Evolutionary conservation across 2,113 vertebrate species (phyloP), one percentile per base, ranked within the genome.

Genomic region (Okapia johnstoni): DNA sequence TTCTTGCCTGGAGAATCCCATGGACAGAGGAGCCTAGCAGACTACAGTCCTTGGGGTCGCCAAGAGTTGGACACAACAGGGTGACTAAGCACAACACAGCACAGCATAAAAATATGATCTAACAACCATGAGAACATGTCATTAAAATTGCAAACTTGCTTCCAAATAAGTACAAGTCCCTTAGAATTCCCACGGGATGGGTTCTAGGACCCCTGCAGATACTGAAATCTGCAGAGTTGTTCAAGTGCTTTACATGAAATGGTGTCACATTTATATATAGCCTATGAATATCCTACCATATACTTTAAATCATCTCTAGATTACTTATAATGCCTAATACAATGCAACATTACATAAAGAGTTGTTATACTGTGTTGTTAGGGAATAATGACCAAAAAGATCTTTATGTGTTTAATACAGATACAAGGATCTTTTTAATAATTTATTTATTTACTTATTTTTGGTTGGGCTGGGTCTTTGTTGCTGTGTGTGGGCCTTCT

Each of bases 21-120:
- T 40, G 19, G 19, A 40, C 5, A 10, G 66, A 40, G n/a, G 66
- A 70, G n/a, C n/a, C 66, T 36, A 12, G n/a, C 19, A 23, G 36
- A 5, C 19, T 70, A 40, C 19, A 70, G n/a, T 23, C 2, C 33
- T 40, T 70, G n/a, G 5, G 10, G n/a, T 70, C 5, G 0, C n/a
- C 66, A 12, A 70, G n/a, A 70, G n/a, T 23, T 1, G 1, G 21
- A 70, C 19, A 70, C 5, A 10, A 70, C 66, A 6, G n/a, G 40
- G n/a, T 12, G n/a, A 70, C 66, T 70, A 23, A 40, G 19, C n/a
- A 40, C 19, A 70, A n/a, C 10, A 57, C 55, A 57, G 55, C 19
- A 70, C 19, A 80, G 4, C 14, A 23, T 84, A 79, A 76, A n/a
- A 58, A 21, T 30, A 73, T 58, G 63, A 6, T 5, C 15, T 11